Evolutionary conservation across 2,113 vertebrate species (phyloP).

Genomic region (Willisornis vidua): DNA sequence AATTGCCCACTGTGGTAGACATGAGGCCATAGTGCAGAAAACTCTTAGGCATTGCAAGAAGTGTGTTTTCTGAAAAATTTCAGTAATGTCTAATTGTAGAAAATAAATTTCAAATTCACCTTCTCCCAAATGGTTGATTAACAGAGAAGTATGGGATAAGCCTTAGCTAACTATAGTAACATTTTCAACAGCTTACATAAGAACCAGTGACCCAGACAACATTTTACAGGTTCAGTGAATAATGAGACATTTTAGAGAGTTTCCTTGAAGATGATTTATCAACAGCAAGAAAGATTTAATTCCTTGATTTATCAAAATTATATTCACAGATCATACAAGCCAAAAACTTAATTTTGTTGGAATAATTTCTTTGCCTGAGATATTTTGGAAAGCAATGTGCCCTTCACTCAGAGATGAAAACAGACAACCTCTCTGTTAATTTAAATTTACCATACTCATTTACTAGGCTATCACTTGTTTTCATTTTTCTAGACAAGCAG

Average conservation of each 20-base stretch:
- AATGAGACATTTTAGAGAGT: not conserved
- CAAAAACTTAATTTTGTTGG: not conserved
- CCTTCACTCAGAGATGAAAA: constrained; percentile 33
- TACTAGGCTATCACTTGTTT: constrained; percentile 38
- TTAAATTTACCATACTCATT: constrained; percentile 50
- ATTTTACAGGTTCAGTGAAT: not conserved
- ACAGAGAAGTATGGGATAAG: not conserved
- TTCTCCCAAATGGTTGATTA: not conserved
- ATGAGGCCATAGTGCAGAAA: not conserved
- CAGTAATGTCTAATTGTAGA: not conserved
- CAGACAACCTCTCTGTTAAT: constrained; percentile 23
- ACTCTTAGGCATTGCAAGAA: not conserved
- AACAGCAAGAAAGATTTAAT: not conserved
- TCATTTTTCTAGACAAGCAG: constrained; percentile 43
- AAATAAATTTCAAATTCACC: not conserved
- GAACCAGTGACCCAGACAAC: not conserved
- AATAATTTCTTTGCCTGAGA: not conserved
- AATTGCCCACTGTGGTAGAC: not conserved
- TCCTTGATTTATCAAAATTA: not conserved
- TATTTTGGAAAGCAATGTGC: constrained; percentile 2
- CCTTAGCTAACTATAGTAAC: not conserved
- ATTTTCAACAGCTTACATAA: not conserved
- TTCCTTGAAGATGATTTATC: not conserved
- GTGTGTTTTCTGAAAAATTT: not conserved
- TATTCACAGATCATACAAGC: not conserved